Evolutionary conservation across 2,888 invertebrate species (phyloP).

Genomic region (Holacanthella duospinosa): DNA sequence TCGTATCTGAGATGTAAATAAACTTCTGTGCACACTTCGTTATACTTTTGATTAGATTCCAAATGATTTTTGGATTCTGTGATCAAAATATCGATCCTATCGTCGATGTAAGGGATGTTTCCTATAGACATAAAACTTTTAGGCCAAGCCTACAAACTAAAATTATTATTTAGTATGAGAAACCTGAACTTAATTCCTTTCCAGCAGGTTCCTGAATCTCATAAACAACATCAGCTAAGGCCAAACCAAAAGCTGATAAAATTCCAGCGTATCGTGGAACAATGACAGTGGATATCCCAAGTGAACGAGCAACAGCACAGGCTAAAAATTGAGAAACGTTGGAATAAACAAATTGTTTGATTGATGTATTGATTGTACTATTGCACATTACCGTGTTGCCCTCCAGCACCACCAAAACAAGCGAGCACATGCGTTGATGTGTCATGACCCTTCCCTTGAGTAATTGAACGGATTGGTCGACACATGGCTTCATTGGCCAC

Average conservation of each 20-base stretch:
- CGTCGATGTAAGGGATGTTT: constrained; percentile 41
- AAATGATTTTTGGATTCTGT: constrained; percentile 56
- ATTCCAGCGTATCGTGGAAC: constrained; percentile 95
- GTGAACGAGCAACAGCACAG: constrained; percentile 78
- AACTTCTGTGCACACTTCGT: constrained; percentile 60
- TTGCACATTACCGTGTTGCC: constrained; percentile 11
- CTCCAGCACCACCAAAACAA: constrained; percentile 95
- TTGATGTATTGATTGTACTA: background rate
- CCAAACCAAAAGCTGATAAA: constrained; percentile 96
- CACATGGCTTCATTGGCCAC: constrained; percentile 99
- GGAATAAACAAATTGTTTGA: no score
- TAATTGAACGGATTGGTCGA: constrained; percentile 73
- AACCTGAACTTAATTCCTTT: constrained; percentile 40
- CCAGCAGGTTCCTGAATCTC: constrained; percentile 86
- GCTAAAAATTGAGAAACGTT: no score
- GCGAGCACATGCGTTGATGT: constrained; percentile 82
- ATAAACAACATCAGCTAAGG: constrained; percentile 90
- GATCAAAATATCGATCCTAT: constrained; percentile 41
- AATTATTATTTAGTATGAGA: constrained; percentile 1
- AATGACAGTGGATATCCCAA: constrained; percentile 78
- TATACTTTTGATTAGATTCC: constrained; percentile 57
- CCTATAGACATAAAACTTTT: constrained; percentile 37
- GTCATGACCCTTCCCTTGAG: constrained; percentile 83
- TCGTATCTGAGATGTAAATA: constrained; percentile 81
- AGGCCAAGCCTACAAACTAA: background rate